Percentiles rank a stretch among this genome's conserved stretches.
These are phyloP conservation scores for Tipula helvola DNA, from an alignment of 2,888 invertebrate genomes.

Conservation along the genomic window DNA sequence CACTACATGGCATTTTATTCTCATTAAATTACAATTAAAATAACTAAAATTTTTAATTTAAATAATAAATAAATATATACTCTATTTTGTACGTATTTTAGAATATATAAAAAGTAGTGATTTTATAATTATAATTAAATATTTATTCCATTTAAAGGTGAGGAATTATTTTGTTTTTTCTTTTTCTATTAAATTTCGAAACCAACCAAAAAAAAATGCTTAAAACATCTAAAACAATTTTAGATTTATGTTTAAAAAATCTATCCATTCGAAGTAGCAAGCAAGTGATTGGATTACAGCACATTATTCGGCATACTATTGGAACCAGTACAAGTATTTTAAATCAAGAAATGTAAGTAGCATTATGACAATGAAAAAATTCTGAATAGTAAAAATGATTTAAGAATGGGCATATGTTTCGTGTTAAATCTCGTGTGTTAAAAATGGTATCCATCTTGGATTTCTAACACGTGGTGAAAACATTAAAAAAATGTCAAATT, in stretches of 20 bases:
- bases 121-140: not conserved
- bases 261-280: not conserved
- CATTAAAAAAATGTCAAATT: not conserved
- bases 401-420: not conserved
- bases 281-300: conserved; percentile 5
- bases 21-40: not conserved
- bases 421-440: not conserved
- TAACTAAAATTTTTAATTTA: not conserved
- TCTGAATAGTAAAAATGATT: not conserved
- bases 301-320: not conserved
- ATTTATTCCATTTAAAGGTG: conserved; percentile 8
- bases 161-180: not conserved
- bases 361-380: not conserved
- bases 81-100: conserved; percentile 4
- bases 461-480: conserved; percentile 8
- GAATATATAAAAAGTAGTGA: not conserved
- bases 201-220: not conserved
- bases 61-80: not conserved
- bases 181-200: not conserved
- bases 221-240: conserved; percentile 9
- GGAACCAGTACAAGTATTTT: not conserved
- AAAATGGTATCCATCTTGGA: not conserved
- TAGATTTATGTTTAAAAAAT: conserved; percentile 7
- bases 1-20: not conserved
- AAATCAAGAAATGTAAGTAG: not conserved